Evolutionary conservation across 1,140 invertebrate species (phyloP), one percentile per base, ranked within the genome.

Genomic region (Neodiprion virginianus): DNA sequence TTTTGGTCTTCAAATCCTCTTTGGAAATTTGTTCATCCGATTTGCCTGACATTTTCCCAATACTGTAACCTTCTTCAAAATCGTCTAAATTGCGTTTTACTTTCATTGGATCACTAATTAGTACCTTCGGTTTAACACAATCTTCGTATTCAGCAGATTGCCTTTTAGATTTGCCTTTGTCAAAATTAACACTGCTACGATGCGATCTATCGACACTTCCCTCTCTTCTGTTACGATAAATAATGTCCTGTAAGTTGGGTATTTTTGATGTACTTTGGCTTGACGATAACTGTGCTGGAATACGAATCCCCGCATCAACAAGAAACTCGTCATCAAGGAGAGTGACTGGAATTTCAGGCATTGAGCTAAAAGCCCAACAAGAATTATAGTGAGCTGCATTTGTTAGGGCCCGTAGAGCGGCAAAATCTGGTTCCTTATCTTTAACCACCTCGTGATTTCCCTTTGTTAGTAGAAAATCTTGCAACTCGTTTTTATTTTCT

Each of bases 281-380:
- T 1, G 80, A 77, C 1, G 82, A 78, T n/a, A 88, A 76, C 69
- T 87, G 85, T 0, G 78, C 75, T 0, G 86, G 87, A 67, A 90
- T 89, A 53, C 87, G 86, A 47, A 90, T 88, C 9, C 89, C 89
- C 3, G 89, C 87, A 71, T 90, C 89, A 8, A 90, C 88, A 72
- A 89, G 83, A 76, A 90, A 90, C 70, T 90, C 89, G 72, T 89
- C 86, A 65, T 88, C 85, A 68, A 87, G 79, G 21, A 88, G 77
- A 14, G 80, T 85, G 17, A 82, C 79, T 17, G 86, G 83, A 69
- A 88, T 83, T 70, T 86, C 84, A 5, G 85, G 85, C 83, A 87
- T 84, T 14, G 86, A 88, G 50, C 86, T 88, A 82, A 87, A 88
- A 85, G 80, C 80, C 86, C 85, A 88, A 82, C 85, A 87, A 50